Conservation (phyloP, 1,140 invertebrate species). For the Zaprionus capensis region DNA sequence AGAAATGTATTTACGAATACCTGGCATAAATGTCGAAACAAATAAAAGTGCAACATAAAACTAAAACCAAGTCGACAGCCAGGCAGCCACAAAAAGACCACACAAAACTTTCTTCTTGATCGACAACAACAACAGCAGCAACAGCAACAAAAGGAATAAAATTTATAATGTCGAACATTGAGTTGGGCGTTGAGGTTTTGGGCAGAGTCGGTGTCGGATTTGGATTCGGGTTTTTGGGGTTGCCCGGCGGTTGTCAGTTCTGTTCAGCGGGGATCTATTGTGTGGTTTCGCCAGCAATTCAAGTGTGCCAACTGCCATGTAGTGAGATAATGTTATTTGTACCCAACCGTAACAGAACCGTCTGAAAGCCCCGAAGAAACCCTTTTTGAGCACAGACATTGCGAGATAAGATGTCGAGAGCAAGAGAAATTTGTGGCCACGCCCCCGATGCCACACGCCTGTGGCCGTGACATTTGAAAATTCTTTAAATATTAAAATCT, state of each 20-base stretch:
- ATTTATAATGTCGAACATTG: slow-evolving; percentile 48
- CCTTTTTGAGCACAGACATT: slow-evolving; percentile 56
- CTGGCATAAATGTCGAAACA: slow-evolving; percentile 71
- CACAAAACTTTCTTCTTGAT: slow-evolving; percentile 53
- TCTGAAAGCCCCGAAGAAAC: slow-evolving; percentile 34
- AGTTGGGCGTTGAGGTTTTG: slow-evolving; percentile 10
- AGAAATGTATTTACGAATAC: slow-evolving; percentile 29
- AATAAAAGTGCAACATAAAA: slow-evolving; percentile 74
- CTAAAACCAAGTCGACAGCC: slow-evolving; percentile 69
- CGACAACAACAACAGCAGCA: slow-evolving; percentile 17
- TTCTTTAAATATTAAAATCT: slow-evolving; percentile 83
- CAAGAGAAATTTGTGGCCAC: slow-evolving; percentile 34
- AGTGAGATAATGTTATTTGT: slow-evolving; percentile 74
- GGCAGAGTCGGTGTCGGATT: background rate
- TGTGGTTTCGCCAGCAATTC: slow-evolving; percentile 74
- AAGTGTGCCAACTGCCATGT: slow-evolving; percentile 68
- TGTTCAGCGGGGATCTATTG: slow-evolving; percentile 54
- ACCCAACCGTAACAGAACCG: slow-evolving; percentile 41
- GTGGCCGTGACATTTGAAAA: slow-evolving; percentile 57
- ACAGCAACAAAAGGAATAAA: slow-evolving; percentile 20
- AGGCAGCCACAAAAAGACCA: slow-evolving; percentile 51
- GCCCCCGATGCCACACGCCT: background rate
- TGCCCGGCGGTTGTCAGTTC: slow-evolving; percentile 8
- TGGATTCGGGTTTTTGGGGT: slow-evolving; percentile 1
- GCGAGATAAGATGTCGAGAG: slow-evolving; percentile 18